Base-by-base conservation (phyloP, 2,888 invertebrate species). In the Epiblema foenella region DNA sequence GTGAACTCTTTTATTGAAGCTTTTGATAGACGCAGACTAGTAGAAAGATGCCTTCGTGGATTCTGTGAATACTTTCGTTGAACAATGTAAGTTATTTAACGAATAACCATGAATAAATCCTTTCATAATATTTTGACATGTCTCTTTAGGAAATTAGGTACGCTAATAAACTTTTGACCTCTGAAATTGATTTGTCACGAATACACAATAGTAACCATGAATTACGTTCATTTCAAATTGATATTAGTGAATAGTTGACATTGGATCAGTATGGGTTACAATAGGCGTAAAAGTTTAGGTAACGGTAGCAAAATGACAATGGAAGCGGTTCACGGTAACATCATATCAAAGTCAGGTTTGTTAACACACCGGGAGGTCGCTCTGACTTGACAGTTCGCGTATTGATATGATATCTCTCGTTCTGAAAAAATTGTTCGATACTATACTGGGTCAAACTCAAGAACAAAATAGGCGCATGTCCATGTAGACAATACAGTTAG, bases 311-410 rank as follows among this genome's bases (percentile, higher is more conserved):
- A 69, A 73, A 64, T 75, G 73, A 77, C 75, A 79, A 78, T 77
- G 72, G 68, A 73, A 65, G 75, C 74, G 73, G 77, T 74, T 73
- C 73, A 75, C 67, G 69, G 72, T 75, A 74, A 74, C 73, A 75
- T 68, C 69, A 49, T 66, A 83, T 81, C 85, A 86, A 89, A 85
- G 83, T 83, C 84, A 81, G 77, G 82, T 84, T 81, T 80, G 78
- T 88, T 84, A 85, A 79, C 80, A 73, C 72, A 77, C 69, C 7
- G 46, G n/a, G n/a, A 46, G 46, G 46, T 46, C 46, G n/a, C 15
- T 46, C 46, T 46, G 7, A 46, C 15, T 46, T n/a, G 15, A 42
- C 15, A 15, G 7, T 46, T 46, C 46, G 15, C n/a, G n/a, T n/a
- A n/a, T n/a, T 7, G n/a, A 7, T 46, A 46, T 46, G 46, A 46